Evolutionary conservation across 2,888 invertebrate genomes (phyloP).

Genomic region (Melinaea marsaeus): DNA sequence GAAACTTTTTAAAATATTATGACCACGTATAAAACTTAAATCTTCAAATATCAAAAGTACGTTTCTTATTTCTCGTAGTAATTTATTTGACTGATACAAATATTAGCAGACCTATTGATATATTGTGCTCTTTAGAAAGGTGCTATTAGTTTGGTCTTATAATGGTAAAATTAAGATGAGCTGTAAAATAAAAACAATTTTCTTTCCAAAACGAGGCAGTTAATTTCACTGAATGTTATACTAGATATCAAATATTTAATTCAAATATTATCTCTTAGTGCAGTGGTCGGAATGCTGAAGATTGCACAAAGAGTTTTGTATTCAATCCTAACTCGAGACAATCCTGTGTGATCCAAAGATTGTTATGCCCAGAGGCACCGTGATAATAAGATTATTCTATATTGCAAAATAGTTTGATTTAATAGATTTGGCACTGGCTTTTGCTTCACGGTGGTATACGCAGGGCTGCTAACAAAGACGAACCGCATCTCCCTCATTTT

Average conservation of each 20-base stretch:
- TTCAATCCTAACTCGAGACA: too few relatives aligned
- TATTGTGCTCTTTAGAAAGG: slow-evolving; percentile 94
- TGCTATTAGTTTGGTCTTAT: slow-evolving; percentile 47
- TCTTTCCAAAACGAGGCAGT: too few relatives aligned
- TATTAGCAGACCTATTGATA: slow-evolving; percentile 83
- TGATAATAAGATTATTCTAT: background rate
- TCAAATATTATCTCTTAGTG: too few relatives aligned
- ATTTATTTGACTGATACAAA: too few relatives aligned
- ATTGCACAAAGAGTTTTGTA: too few relatives aligned
- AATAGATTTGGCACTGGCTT: slow-evolving; percentile 92
- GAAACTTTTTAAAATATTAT: background rate
- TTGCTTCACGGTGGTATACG: slow-evolving; percentile 98
- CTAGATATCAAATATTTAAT: too few relatives aligned
- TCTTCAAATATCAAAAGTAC: too few relatives aligned
- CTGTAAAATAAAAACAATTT: background rate
- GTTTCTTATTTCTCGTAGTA: slow-evolving; percentile 88
- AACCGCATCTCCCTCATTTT: slow-evolving; percentile 97
- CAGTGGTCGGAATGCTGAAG: too few relatives aligned
- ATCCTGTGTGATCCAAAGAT: too few relatives aligned
- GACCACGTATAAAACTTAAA: too few relatives aligned
- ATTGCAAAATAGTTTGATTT: slow-evolving; percentile 3
- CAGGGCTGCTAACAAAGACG: slow-evolving; percentile 97
- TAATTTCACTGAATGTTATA: too few relatives aligned
- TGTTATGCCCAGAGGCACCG: too few relatives aligned
- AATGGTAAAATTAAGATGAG: background rate